These are phyloP conservation scores for Cepaea hortensis DNA, from an alignment of 2,888 invertebrate species.

Conservation along the genomic window DNA sequence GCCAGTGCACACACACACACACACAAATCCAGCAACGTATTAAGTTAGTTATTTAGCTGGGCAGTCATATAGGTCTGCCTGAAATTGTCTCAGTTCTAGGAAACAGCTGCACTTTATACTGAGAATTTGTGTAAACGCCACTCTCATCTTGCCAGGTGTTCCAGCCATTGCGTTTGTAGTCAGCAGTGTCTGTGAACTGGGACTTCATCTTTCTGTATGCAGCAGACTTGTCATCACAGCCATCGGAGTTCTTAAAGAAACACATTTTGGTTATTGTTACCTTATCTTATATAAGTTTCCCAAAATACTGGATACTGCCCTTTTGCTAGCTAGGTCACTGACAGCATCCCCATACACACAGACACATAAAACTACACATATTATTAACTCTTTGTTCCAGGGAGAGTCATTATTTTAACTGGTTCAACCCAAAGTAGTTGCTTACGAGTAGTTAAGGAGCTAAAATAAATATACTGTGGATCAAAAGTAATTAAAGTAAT, in stretches of 20 bases:
- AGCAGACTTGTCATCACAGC: conserved; percentile 61
- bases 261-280: background rate
- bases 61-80: background rate
- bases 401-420: too few relatives aligned
- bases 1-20: background rate
- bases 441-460: too few relatives aligned
- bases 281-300: too few relatives aligned
- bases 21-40: too few relatives aligned
- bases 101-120: conserved; percentile 68
- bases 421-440: too few relatives aligned
- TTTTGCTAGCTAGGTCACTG: too few relatives aligned
- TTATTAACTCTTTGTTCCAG: too few relatives aligned
- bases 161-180: conserved; percentile 71
- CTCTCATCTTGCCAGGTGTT: conserved; percentile 76
- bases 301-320: too few relatives aligned
- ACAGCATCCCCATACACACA: too few relatives aligned
- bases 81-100: conserved; percentile 61
- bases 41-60: background rate
- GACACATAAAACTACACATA: too few relatives aligned
- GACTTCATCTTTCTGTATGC: conserved; percentile 73
- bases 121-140: conserved; percentile 73
- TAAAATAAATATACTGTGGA: too few relatives aligned
- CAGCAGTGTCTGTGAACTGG: conserved; percentile 74
- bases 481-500: too few relatives aligned
- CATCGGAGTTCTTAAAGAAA: conserved; percentile 50